Base-by-base conservation (phyloP, 2,113 vertebrate species). In the Eclectus roratus region DNA sequence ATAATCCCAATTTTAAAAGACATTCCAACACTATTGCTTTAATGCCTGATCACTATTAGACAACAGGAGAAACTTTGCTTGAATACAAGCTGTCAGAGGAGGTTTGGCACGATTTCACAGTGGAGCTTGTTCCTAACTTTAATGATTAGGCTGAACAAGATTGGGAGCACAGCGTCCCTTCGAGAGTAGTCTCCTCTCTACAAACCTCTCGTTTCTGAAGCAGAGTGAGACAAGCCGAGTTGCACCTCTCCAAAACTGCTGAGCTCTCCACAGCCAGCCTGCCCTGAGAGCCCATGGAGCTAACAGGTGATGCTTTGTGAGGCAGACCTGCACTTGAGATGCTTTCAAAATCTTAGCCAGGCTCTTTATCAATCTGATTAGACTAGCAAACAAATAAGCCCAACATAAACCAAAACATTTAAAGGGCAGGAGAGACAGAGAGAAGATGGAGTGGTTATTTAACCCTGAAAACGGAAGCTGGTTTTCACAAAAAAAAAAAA, bases 41-140 rank as follows among this genome's bases (percentile, higher is more conserved):
- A 82, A 87, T 46, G 21, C 13, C 53, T 52, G 29, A 86, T 91
- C 55, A 50, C 43, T 44, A 24, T 55, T 61, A 88, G 80, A 47
- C 77, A 91, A 82, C 41, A 77, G 31, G 44, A 86, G 39, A 88
- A 93, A 93, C 72, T 86, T 27, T 52, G 35, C 46, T 77, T n/a
- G 39, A 71, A 70, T 41, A 44, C 19, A 60, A 68, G 60, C 46
- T 80, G 76, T 37, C 88, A 90, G 60, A 88, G 29, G 37, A 92
- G 19, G 52, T 44, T 94, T 93, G 88, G 80, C 90, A 94, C 2
- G 0, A 91, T 83, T 96, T 88, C 74, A 13, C 29, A 16, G 47
- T 60, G 63, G 69, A 92, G 88, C 47, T 92, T 15, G 37, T 60
- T 90, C 73, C 69, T 77, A 93, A 95, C 88, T 96, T 91, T 89